phyloP scores from a whole-genome alignment of 2,113 vertebrate species.

The Neotoma lepida region DNA sequence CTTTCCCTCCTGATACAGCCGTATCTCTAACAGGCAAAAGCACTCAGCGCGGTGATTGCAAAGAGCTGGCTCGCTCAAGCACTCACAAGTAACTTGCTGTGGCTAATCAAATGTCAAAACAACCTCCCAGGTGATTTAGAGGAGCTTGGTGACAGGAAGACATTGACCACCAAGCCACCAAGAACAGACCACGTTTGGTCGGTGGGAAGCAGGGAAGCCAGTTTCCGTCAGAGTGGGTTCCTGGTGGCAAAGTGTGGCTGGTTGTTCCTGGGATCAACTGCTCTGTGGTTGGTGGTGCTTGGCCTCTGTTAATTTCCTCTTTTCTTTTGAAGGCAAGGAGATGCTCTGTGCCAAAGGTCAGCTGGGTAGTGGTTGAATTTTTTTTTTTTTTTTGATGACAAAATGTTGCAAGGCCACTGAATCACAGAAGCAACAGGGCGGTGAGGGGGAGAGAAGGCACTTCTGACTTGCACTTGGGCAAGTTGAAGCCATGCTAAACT shows the following conservation, averaged over 20 bases:
- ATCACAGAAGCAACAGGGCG: neutral
- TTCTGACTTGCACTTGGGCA: neutral
- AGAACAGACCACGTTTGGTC: neutral
- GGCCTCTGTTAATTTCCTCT: neutral
- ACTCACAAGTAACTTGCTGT: slow-evolving; percentile 78
- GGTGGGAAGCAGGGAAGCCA: neutral
- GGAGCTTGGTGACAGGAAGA: slow-evolving; percentile 79
- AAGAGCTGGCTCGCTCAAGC: slow-evolving; percentile 66
- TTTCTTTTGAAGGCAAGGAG: slow-evolving; percentile 57
- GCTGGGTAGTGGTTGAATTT: neutral
- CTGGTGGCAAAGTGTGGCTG: fast-evolving
- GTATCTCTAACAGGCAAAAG: slow-evolving; percentile 68
- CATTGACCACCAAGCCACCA: neutral
- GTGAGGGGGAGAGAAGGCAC: neutral
- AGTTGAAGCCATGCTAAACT: slow-evolving; percentile 34
- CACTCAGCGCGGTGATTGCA: slow-evolving; percentile 62
- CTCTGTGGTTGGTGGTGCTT: neutral
- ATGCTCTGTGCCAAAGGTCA: neutral
- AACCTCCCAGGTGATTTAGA: slow-evolving; percentile 71
- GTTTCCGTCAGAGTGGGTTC: fast-evolving
- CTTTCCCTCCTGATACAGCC: slow-evolving; percentile 71
- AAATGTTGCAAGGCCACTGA: slow-evolving; percentile 12
- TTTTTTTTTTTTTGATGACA: neutral
- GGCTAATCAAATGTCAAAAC: slow-evolving; percentile 84
- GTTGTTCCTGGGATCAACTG: neutral